A percentile compares a stretch with the other conserved stretches of the same genome.
Conservation (phyloP, 2,888 invertebrate genomes). For the Torymus texanus region DNA sequence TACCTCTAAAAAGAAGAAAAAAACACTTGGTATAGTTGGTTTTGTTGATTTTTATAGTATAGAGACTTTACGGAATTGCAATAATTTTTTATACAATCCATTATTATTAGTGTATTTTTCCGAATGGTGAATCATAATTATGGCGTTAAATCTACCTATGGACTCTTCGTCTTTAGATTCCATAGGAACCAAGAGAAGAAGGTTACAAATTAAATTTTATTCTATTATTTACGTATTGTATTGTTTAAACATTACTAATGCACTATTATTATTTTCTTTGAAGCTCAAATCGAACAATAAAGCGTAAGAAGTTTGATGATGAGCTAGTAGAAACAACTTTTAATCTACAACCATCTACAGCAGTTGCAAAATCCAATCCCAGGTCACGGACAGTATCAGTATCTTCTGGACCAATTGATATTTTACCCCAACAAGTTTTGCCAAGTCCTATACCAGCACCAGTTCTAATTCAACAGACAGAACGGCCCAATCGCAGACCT, state of each 20-base stretch:
- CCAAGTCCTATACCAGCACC: slow-evolving; percentile 66
- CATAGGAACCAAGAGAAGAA: slow-evolving; percentile 71
- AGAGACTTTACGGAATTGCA: no score
- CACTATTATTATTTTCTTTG: neutral
- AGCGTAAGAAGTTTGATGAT: slow-evolving; percentile 96
- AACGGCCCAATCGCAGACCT: slow-evolving; percentile 69
- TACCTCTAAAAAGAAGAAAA: no score
- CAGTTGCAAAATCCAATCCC: slow-evolving; percentile 69
- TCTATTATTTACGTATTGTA: slow-evolving; percentile 4
- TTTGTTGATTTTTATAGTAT: no score
- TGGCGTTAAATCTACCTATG: slow-evolving; percentile 66
- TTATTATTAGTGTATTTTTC: neutral
- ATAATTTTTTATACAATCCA: no score
- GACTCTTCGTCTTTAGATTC: slow-evolving; percentile 69
- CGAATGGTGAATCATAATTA: slow-evolving; percentile 40
- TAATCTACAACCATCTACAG: slow-evolving; percentile 71
- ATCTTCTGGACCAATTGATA: slow-evolving; percentile 67
- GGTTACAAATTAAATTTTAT: slow-evolving; percentile 61
- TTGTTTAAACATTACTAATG: neutral
- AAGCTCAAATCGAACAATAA: slow-evolving; percentile 95
- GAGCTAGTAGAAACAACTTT: slow-evolving; percentile 88
- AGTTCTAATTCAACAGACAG: slow-evolving; percentile 65
- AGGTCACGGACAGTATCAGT: slow-evolving; percentile 69
- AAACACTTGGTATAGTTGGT: no score
- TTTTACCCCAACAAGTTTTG: slow-evolving; percentile 64